Conservation (phyloP, 2,797 vertebrate species). For the Sebastolobus alascanus region DNA sequence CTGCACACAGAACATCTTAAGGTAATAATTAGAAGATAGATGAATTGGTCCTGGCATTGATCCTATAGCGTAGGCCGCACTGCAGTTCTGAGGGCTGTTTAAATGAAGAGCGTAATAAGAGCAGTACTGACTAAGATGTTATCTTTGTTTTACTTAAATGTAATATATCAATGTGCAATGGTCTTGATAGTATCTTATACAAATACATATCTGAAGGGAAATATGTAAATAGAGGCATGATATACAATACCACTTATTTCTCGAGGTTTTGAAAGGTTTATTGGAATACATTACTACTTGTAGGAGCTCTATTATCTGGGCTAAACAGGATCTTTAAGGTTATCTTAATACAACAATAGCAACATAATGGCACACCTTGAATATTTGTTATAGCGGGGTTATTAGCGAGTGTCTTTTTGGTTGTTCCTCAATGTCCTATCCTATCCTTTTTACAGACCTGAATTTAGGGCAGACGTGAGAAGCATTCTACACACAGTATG, state of each 20-base stretch:
- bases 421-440: slow-evolving; percentile 52
- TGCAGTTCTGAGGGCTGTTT: slow-evolving; percentile 39
- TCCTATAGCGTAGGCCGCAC: slow-evolving; percentile 30
- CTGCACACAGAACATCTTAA: slow-evolving; percentile 84
- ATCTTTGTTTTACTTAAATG: slow-evolving; percentile 21
- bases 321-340: not conserved
- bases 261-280: not conserved
- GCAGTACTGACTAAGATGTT: slow-evolving; percentile 2
- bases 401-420: not conserved
- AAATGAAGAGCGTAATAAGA: slow-evolving; percentile 39
- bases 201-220: not conserved
- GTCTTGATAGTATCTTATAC: not conserved
- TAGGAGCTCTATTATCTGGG: not conserved
- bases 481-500: slow-evolving; percentile 55
- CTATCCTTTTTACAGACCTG: slow-evolving; percentile 49
- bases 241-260: not conserved
- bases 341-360: not conserved
- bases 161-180: not conserved
- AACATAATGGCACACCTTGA: not conserved
- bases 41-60: slow-evolving; percentile 78
- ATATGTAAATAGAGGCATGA: not conserved
- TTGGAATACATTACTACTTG: slow-evolving; percentile 7
- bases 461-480: slow-evolving; percentile 75
- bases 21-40: slow-evolving; percentile 85
- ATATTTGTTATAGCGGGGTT: slow-evolving; percentile 5